Evolutionary conservation across 2,797 vertebrate species (phyloP), one percentile per base, ranked within the genome.

Genomic region (Vireo griseus): DNA sequence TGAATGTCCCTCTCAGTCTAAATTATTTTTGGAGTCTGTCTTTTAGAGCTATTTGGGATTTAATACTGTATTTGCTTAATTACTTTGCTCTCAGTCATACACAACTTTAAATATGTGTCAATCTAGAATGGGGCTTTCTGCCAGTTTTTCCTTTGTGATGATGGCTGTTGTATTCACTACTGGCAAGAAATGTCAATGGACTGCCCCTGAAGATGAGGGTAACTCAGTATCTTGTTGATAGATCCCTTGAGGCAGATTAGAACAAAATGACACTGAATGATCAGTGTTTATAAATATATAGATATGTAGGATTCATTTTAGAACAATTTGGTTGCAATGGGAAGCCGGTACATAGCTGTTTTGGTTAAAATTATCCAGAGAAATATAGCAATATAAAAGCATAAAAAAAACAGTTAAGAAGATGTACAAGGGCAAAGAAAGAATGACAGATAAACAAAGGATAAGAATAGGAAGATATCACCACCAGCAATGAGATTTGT

Each of bases 291-390:
- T 22, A 26, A 42, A 44, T 44, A 51, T 22, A n/a, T 3, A 22
- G 8, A 44, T 37, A 37, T 10, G 3, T 13, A 28, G 26, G 15
- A 28, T n/a, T 58, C 28, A 44, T 67, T 75, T 51, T 44, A 51
- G 45, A 67, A 24, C 5, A 44, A 28, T 18, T 50, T 66, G 21
- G 14, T 51, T 58, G 17, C 52, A 74, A 19, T 44, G 17, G 18
- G 58, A n/a, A 75, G 3, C 9, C 0, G 0, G 8, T 26, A 16
- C 31, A 6, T 50, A 50, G 9, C 21, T 50, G 25, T 26, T 58
- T 50, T 21, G 11, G 10, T 66, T 58, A 35, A 44, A 3, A 44
- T 50, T 58, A 37, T 57, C 16, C 26, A 22, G 16, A 74, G 11
- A 66, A 74, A 44, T 37, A 13, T 2, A 44, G 2, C 31, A 74